These are phyloP conservation scores for Thrips palmi DNA, from an alignment of 1,140 invertebrate genomes.

Conservation along the genomic window DNA sequence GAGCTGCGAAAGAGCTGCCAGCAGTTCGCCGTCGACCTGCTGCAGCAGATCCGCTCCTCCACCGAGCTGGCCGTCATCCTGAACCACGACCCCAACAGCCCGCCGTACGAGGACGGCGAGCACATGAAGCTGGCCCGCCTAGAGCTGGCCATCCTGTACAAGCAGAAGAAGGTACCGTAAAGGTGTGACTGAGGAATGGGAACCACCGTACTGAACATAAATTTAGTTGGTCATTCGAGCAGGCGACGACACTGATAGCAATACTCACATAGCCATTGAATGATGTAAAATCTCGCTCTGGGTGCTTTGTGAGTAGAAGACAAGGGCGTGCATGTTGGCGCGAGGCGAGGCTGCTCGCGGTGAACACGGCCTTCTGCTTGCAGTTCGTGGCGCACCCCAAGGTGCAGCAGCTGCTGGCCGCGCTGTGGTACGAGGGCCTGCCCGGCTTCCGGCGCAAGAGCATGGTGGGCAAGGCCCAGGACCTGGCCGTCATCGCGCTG, in stretches of 20 bases:
- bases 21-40: slow-evolving; percentile 74
- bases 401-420: slow-evolving; percentile 75
- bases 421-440: slow-evolving; percentile 83
- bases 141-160: slow-evolving; percentile 75
- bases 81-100: slow-evolving; percentile 58
- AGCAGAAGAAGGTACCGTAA: slow-evolving; percentile 87
- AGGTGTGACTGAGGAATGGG: too few species aligned
- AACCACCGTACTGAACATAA: background rate
- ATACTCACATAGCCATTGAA: background rate
- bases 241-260: background rate
- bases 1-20: slow-evolving; percentile 70
- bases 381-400: slow-evolving; percentile 87
- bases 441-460: slow-evolving; percentile 71
- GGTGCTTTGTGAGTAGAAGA: too few species aligned
- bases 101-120: slow-evolving; percentile 44
- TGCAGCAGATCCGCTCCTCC: slow-evolving; percentile 76
- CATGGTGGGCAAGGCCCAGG: slow-evolving; percentile 41
- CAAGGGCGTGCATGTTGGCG: too few species aligned
- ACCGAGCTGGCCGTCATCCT: slow-evolving; percentile 81
- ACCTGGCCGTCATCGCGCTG: slow-evolving; percentile 52
- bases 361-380: too few species aligned
- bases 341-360: too few species aligned
- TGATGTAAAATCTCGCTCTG: too few species aligned
- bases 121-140: slow-evolving; percentile 61
- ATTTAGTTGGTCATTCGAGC: background rate